Evolutionary conservation across 2,113 vertebrate genomes (phyloP).

Genomic region (Strix uralensis): DNA sequence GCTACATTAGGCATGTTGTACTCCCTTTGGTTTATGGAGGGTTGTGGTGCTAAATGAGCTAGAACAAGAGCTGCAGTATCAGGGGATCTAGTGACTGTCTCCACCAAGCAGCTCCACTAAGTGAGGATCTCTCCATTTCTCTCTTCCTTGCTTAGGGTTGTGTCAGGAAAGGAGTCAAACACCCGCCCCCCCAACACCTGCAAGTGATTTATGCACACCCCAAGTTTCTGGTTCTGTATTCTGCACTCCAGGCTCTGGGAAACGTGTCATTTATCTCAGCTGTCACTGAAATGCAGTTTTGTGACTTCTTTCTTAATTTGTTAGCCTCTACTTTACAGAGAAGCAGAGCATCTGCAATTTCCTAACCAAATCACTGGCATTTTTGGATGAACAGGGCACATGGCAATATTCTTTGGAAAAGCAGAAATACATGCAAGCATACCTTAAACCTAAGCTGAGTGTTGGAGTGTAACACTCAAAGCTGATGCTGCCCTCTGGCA

Average conservation of each 20-base stretch:
- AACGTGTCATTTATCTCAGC: neutral
- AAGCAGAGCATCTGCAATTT: neutral
- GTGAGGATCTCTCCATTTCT: neutral
- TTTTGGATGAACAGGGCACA: neutral
- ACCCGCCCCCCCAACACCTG: neutral
- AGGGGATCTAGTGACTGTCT: constrained; percentile 42
- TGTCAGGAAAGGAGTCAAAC: neutral
- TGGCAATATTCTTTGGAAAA: neutral
- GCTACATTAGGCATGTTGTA: constrained; percentile 65
- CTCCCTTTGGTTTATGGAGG: constrained; percentile 63
- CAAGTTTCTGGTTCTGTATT: neutral
- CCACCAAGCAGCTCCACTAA: constrained; percentile 8
- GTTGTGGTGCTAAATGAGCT: constrained; percentile 64
- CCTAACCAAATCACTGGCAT: neutral
- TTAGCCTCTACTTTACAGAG: neutral
- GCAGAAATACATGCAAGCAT: neutral
- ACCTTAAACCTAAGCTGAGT: neutral
- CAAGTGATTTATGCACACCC: neutral
- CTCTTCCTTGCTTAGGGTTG: neutral
- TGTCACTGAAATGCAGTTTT: neutral
- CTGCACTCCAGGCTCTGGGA: neutral
- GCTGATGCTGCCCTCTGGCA: neutral
- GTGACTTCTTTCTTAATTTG: neutral
- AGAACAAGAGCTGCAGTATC: constrained; percentile 49
- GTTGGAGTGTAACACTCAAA: neutral